These are phyloP conservation scores for Gonocerus acuteangulatus DNA, from an alignment of 2,888 invertebrate genomes.

Conservation along the genomic window DNA sequence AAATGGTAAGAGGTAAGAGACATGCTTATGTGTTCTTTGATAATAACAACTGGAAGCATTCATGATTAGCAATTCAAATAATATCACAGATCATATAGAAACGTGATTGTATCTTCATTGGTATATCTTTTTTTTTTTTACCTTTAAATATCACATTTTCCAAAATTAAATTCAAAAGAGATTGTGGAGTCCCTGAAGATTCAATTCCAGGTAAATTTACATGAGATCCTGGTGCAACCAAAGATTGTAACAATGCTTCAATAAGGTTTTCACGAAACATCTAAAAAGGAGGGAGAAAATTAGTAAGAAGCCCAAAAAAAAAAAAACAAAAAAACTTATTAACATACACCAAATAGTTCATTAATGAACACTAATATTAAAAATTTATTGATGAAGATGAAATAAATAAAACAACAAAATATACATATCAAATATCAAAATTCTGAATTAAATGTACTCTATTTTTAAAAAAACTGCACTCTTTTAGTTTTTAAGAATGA, in stretches of 20 bases:
- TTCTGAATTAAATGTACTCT: no score
- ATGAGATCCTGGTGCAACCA: slow-evolving; percentile 29
- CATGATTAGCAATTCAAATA: no score
- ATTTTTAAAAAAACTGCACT: no score
- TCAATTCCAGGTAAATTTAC: slow-evolving; percentile 4
- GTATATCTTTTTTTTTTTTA: no score
- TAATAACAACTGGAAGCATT: no score
- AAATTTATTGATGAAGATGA: no score
- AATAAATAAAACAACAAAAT: no score
- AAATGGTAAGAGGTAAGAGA: no score
- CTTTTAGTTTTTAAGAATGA: no score
- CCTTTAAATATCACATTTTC: slow-evolving; percentile 30
- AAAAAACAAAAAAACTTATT: neutral
- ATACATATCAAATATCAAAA: no score
- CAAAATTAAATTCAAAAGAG: slow-evolving; percentile 19
- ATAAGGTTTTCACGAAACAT: slow-evolving; percentile 31
- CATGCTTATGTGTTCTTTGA: no score
- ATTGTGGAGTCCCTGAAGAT: slow-evolving; percentile 4
- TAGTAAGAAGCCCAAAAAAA: neutral
- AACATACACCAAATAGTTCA: neutral
- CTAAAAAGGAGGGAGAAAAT: slow-evolving; percentile 19
- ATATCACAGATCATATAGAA: neutral
- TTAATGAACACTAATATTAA: neutral
- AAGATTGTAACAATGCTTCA: slow-evolving; percentile 28
- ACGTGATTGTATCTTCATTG: no score